phyloP scores from a whole-genome alignment of 2,888 invertebrate genomes.

The Ichneumoninae sp. region DNA sequence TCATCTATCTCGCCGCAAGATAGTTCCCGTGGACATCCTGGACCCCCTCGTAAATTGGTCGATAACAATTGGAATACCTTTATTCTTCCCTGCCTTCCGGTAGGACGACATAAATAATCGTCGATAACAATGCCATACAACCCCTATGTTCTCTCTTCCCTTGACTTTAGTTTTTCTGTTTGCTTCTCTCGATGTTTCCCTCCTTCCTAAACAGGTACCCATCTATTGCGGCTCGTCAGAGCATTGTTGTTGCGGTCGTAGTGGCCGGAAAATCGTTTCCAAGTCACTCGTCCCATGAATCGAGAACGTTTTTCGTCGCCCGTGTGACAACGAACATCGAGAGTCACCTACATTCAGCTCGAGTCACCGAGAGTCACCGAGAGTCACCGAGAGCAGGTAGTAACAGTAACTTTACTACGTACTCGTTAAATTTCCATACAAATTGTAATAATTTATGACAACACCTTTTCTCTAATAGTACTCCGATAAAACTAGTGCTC shows the following conservation, averaged over 20 bases:
- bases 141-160: conserved; percentile 59
- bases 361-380: not conserved
- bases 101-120: conserved; percentile 69
- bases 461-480: not conserved
- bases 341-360: not conserved
- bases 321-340: conserved; percentile 15
- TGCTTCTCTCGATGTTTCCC: conserved; percentile 63
- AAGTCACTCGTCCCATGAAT: conserved; percentile 52
- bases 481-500: no score
- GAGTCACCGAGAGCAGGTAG: conserved; percentile 25
- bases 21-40: conserved; percentile 55
- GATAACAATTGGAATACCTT: conserved; percentile 75
- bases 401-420: not conserved
- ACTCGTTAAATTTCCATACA: conserved; percentile 75
- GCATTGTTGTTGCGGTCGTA: conserved; percentile 52
- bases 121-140: conserved; percentile 63
- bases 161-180: conserved; percentile 66
- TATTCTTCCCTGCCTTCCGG: conserved; percentile 53
- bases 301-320: conserved; percentile 37
- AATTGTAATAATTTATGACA: conserved; percentile 74
- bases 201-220: conserved; percentile 45
- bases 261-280: conserved; percentile 63
- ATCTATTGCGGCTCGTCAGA: conserved; percentile 57
- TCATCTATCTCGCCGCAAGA: conserved; percentile 46
- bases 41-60: conserved; percentile 79